A percentile compares a stretch with the other conserved stretches of the same genome.
These are phyloP conservation scores for Chalcosyrphus nemorum DNA, from an alignment of 2,888 invertebrate species.

Conservation along the genomic window DNA sequence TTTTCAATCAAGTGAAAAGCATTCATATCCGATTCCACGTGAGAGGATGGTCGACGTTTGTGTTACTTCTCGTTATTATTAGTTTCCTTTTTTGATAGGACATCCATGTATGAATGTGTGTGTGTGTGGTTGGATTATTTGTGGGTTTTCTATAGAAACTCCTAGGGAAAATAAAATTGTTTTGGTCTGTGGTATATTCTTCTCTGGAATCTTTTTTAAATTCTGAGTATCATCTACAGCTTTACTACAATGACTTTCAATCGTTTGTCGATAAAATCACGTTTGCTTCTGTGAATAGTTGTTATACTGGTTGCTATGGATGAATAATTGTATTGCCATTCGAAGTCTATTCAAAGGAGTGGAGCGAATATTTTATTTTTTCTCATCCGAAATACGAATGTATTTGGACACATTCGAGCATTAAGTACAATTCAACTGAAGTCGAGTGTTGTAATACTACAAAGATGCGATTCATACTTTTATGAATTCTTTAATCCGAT, in stretches of 20 bases:
- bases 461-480: too few species aligned
- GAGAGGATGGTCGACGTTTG: slow-evolving; percentile 50
- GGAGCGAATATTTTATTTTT: too few species aligned
- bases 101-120: neutral
- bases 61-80: slow-evolving; percentile 46
- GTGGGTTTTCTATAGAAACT: slow-evolving; percentile 1
- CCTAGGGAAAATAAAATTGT: neutral
- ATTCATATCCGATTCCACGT: slow-evolving; percentile 70
- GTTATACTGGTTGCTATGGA: neutral
- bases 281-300: neutral
- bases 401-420: too few species aligned
- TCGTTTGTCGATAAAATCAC: neutral
- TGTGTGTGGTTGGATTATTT: slow-evolving; percentile 21
- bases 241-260: neutral
- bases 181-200: neutral
- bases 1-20: slow-evolving; percentile 72
- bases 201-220: neutral
- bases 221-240: neutral
- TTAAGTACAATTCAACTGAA: too few species aligned
- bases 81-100: slow-evolving; percentile 39
- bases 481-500: too few species aligned
- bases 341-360: neutral
- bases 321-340: neutral
- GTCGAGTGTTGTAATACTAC: too few species aligned
- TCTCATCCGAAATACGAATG: too few species aligned